Conservation (phyloP, 2,113 vertebrate genomes). For the Megaceryle maxima region DNA sequence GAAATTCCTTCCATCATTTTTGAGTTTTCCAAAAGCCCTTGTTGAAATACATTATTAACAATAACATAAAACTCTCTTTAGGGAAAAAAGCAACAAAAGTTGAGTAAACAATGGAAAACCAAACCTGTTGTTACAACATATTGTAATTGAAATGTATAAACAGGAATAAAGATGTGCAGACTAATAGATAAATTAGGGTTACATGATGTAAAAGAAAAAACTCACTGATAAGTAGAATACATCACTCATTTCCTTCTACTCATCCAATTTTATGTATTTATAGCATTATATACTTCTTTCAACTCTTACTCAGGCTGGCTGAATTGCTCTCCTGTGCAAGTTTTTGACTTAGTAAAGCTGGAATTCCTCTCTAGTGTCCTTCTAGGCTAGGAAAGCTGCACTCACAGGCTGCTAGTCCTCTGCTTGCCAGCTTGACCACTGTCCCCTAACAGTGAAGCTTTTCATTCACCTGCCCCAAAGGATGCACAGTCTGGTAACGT, state of each 20-base stretch:
- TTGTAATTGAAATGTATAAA: not conserved
- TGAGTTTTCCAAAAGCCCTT: not conserved
- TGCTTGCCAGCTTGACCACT: not conserved
- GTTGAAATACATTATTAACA: not conserved
- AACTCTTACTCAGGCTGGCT: not conserved
- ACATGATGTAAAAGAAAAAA: not conserved
- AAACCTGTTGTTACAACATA: not conserved
- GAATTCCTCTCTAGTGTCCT: not conserved
- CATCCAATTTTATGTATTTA: not conserved
- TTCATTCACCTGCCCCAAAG: not conserved
- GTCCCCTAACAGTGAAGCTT: accelerated
- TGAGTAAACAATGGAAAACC: not conserved
- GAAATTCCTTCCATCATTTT: not conserved
- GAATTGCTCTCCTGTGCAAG: not conserved
- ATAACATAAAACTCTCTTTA: not conserved
- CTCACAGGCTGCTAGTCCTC: not conserved
- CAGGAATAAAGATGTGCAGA: not conserved
- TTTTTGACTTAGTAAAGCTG: not conserved
- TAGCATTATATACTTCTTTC: not conserved
- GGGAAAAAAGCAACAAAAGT: not conserved
- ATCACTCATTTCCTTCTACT: not conserved
- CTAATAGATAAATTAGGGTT: not conserved
- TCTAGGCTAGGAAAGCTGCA: not conserved
- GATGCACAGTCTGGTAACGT: not conserved
- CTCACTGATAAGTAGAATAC: not conserved